phyloP scores from a whole-genome alignment of 2,888 invertebrate species.

The Yponomeuta evonymella region DNA sequence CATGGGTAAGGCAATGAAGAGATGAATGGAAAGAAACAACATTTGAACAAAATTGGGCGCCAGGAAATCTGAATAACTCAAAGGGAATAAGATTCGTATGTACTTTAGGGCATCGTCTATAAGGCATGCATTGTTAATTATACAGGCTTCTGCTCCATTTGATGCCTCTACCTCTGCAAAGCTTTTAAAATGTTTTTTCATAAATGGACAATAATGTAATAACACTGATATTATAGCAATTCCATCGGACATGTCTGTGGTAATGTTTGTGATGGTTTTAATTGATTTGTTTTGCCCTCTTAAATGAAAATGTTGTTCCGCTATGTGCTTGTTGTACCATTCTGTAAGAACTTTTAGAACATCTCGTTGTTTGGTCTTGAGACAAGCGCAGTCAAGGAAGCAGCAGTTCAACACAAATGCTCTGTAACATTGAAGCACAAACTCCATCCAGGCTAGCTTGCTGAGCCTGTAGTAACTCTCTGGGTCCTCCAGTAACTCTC shows the following conservation, averaged over 20 bases:
- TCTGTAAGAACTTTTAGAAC: slow-evolving; percentile 50
- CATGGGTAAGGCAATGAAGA: slow-evolving; percentile 74
- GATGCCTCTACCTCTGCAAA: slow-evolving; percentile 52
- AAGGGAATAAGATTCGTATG: slow-evolving; percentile 72
- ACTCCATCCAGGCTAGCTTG: slow-evolving; percentile 77
- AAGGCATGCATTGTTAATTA: slow-evolving; percentile 76
- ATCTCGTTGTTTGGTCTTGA: slow-evolving; percentile 32
- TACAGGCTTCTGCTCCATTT: slow-evolving; percentile 42
- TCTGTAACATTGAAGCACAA: slow-evolving; percentile 78
- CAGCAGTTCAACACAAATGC: slow-evolving; percentile 69
- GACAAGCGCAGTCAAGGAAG: slow-evolving; percentile 62
- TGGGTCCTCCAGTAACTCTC: slow-evolving; percentile 41
- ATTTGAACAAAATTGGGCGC: slow-evolving; percentile 74
- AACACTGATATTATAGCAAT: slow-evolving; percentile 73
- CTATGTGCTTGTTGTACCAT: slow-evolving; percentile 57
- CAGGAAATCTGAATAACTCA: slow-evolving; percentile 69
- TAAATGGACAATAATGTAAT: slow-evolving; percentile 76
- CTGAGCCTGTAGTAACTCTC: slow-evolving; percentile 50
- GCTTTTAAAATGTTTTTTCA: slow-evolving; percentile 54
- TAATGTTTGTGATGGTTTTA: slow-evolving; percentile 60
- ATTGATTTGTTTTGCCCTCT: slow-evolving; percentile 34
- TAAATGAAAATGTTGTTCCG: slow-evolving; percentile 39
- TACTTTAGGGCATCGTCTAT: slow-evolving; percentile 72
- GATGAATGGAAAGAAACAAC: slow-evolving; percentile 73
- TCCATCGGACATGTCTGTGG: slow-evolving; percentile 71